These are phyloP conservation scores for Syngnathus rostellatus DNA, from an alignment of 2,797 vertebrate genomes.

Conservation along the genomic window DNA sequence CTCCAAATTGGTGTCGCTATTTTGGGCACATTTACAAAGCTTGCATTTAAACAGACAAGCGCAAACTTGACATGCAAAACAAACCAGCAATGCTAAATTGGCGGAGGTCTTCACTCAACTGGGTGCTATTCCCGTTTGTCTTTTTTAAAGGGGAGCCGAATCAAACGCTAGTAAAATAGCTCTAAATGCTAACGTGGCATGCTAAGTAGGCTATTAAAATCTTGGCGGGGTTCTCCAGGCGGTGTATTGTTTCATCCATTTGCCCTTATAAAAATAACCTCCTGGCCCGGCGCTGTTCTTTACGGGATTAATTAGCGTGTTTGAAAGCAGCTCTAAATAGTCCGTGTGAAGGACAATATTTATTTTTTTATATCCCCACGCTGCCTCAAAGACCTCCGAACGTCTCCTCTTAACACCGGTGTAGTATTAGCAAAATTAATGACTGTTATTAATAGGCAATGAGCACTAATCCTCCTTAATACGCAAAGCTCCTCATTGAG, in stretches of 20 bases:
- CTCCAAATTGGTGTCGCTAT: no score
- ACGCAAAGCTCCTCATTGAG: constrained; percentile 25
- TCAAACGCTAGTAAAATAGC: background rate
- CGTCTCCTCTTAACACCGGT: constrained; percentile 13
- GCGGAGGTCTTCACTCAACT: background rate
- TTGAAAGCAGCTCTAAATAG: constrained; percentile 3
- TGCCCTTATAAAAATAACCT: background rate
- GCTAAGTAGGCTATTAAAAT: constrained; percentile 1
- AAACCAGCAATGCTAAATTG: background rate
- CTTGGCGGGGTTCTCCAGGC: background rate
- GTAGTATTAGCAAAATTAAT: constrained; percentile 40
- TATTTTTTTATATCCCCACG: constrained; percentile 4
- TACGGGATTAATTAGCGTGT: background rate
- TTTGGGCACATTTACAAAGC: background rate
- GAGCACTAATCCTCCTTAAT: constrained; percentile 48
- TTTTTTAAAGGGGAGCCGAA: background rate
- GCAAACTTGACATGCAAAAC: background rate
- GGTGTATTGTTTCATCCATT: constrained; percentile 6
- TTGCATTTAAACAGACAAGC: background rate
- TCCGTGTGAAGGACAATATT: constrained; percentile 3
- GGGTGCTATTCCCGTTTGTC: background rate
- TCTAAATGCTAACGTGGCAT: background rate
- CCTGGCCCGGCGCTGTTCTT: background rate
- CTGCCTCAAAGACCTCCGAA: constrained; percentile 10
- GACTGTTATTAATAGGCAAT: constrained; percentile 45